Conservation (phyloP, 2,113 vertebrate species). For the Larimichthys crocea region DNA sequence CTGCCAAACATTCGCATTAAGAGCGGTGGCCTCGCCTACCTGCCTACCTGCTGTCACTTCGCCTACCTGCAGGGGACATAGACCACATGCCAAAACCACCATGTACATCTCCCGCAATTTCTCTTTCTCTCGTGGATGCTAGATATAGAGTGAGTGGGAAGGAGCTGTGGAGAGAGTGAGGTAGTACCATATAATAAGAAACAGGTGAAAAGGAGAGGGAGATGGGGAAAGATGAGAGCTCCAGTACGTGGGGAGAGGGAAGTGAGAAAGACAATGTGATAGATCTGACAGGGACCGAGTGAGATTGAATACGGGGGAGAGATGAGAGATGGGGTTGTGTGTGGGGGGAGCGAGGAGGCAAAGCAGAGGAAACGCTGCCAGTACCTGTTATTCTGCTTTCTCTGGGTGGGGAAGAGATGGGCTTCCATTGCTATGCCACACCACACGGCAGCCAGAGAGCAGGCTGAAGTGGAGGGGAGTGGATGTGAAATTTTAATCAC, state of each 20-base stretch:
- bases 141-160: conserved; percentile 62
- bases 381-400: conserved; percentile 49
- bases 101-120: conserved; percentile 35
- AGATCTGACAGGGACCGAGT: conserved; percentile 58
- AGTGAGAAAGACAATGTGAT: conserved; percentile 59
- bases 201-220: conserved; percentile 42
- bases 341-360: not conserved
- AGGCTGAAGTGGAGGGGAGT: conserved; percentile 67
- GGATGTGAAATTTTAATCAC: conserved; percentile 78
- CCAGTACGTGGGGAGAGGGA: conserved; percentile 30
- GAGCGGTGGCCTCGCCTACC: conserved; percentile 32
- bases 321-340: conserved; percentile 35
- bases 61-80: conserved; percentile 35
- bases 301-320: conserved; percentile 54
- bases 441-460: conserved; percentile 59
- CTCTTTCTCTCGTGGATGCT: conserved; percentile 22
- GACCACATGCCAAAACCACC: conserved; percentile 52
- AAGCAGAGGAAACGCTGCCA: conserved; percentile 49
- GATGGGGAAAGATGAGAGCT: conserved; percentile 39
- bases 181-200: conserved; percentile 57
- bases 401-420: conserved; percentile 39
- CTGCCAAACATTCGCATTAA: conserved; percentile 51
- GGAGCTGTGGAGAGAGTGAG: conserved; percentile 22
- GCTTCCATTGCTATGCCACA: conserved; percentile 66
- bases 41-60: conserved; percentile 48